Evolutionary conservation across 1,140 invertebrate genomes (phyloP).

Genomic region (Pogonognathellus flavescens): DNA sequence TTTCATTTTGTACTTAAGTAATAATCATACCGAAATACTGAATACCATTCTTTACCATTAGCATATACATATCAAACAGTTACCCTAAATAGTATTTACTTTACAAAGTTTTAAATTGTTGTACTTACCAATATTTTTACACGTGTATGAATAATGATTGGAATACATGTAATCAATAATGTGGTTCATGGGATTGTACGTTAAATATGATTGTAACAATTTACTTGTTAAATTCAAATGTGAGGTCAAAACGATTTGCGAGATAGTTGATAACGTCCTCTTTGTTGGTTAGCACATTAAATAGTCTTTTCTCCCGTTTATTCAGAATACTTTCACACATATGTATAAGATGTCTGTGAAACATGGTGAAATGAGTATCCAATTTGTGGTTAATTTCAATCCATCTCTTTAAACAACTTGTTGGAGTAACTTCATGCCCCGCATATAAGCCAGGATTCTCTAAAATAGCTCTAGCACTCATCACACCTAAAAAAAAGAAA

Average conservation of each 20-base stretch:
- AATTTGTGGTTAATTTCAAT: conserved; percentile 78
- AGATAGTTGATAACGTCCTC: conserved; percentile 81
- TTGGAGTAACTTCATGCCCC: conserved; percentile 78
- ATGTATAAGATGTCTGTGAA: conserved; percentile 94
- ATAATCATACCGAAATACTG: too few relatives aligned
- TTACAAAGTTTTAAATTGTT: background rate
- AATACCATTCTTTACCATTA: too few relatives aligned
- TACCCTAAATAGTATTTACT: background rate
- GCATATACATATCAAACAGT: too few relatives aligned
- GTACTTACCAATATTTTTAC: background rate
- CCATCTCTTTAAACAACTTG: conserved; percentile 88
- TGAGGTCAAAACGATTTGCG: conserved; percentile 61
- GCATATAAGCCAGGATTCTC: conserved; percentile 91
- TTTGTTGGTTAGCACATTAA: conserved; percentile 81
- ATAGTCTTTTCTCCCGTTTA: conserved; percentile 71
- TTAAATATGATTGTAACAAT: background rate
- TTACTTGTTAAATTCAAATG: conserved; percentile 25
- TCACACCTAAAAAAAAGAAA: conserved; percentile 76
- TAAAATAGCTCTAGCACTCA: conserved; percentile 90
- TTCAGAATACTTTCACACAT: conserved; percentile 77
- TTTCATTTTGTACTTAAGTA: too few relatives aligned
- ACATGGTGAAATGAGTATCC: conserved; percentile 81
- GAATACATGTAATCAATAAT: background rate
- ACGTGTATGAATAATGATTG: background rate
- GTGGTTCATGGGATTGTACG: background rate